Evolutionary conservation across 1,140 invertebrate genomes (phyloP), one percentile per base, ranked within the genome.

Genomic region (Drosophila repletoides): DNA sequence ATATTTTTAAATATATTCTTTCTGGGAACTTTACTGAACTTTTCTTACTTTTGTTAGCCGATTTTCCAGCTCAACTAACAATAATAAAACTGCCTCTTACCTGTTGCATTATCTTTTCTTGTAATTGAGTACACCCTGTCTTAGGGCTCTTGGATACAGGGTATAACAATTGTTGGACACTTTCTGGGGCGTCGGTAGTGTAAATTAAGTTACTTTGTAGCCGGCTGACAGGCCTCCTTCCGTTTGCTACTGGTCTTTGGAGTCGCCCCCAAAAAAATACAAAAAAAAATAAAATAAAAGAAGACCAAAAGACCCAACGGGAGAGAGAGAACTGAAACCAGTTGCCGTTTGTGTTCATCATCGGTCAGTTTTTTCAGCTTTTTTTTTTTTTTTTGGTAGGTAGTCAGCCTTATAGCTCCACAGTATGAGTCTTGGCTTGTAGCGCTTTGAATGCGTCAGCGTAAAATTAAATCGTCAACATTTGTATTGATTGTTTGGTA

Each of bases 151-250:
- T 0, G 1, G 17, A 2, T 7, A 31, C 41, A 51, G 19, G 29
- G 56, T 46, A 40, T 4, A 24, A 52, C 74, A 79, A 74, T 79
- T 83, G 79, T 55, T 67, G 26, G 49, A 34, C 61, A 72, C 67
- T 75, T 80, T 81, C 43, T 58, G 66, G 55, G 60, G 41, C 53
- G 66, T 40, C 31, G 26, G 21, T 45, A 49, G 65, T 77, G 71
- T 67, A 84, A 84, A 84, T 83, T 71, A 84, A 83, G 79, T 74
- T 86, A 84, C 80, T 84, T 86, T 79, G 58, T 72, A 61, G 80
- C 67, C 52, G 5, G 33, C 46, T 60, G 67, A 72, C 56, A 68
- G 49, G 55, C 49, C 68, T 72, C 48, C 75, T 71, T 83, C 66
- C 74, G 79, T 58, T 74, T 66, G 79, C 79, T 84, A 84, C 79